Evolutionary conservation across 2,113 vertebrate genomes (phyloP).

Genomic region (Bos javanicus): DNA sequence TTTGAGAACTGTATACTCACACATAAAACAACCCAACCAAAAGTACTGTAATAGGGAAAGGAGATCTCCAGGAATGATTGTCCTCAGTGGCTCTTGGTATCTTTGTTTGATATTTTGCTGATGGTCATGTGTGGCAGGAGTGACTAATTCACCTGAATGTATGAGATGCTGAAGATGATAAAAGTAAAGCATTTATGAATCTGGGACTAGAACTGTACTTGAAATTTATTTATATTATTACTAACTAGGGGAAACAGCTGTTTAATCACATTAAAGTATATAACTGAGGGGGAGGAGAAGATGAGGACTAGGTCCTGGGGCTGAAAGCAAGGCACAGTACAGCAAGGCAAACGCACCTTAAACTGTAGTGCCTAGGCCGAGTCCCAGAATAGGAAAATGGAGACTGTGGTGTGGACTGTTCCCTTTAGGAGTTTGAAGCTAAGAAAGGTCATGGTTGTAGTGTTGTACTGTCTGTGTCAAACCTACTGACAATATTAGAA

Average conservation of each 20-base stretch:
- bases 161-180: background rate
- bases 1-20: background rate
- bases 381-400: background rate
- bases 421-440: background rate
- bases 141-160: background rate
- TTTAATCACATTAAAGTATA: background rate
- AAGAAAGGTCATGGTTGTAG: background rate
- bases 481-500: background rate
- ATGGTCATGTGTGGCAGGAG: background rate
- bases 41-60: background rate
- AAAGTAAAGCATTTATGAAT: background rate
- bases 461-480: background rate
- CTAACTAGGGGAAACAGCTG: background rate
- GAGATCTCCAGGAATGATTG: background rate
- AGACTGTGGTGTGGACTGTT: background rate
- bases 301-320: background rate
- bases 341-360: background rate
- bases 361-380: background rate
- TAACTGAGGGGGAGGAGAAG: background rate
- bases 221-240: slow-evolving; percentile 2
- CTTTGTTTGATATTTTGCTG: background rate
- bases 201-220: background rate
- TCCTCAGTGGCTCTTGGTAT: background rate
- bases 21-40: background rate
- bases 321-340: background rate